Base-by-base conservation (phyloP, 53 echinoderm and acorn worm genomes). In the Luidia sarsii region DNA sequence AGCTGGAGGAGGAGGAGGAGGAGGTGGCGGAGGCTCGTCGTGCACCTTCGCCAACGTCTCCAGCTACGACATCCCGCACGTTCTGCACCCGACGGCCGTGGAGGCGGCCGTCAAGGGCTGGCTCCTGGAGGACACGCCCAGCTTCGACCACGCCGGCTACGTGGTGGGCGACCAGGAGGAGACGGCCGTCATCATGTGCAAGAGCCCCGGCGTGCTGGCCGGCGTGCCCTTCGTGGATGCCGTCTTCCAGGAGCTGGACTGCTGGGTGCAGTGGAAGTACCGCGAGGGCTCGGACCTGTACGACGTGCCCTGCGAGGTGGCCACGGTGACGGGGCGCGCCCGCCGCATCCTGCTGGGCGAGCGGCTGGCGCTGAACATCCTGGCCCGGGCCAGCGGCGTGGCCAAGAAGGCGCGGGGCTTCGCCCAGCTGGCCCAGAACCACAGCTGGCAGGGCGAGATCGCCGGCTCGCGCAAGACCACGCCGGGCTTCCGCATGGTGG, bases 381-480 rank as follows among this genome's bases (percentile, higher is more conserved):
- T 96, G 16, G 79, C 93, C 10, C 82, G 97, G 25, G 89, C 92
- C 13, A 96, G 97, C 54, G 97, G 97, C 11, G 79, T 96, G 18
- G 97, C 97, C 20, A 86, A 88, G 16, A 57, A 79, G 19, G 89
- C 97, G 6, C 88, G 83, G 75, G 60, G 71, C 33, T 75, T 93
- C 22, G 41, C 83, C 19, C 81, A 88, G 30, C 57, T 93, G 11
- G 93, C 91, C n/a, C 65, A 80, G 16, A 65, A 79, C 22, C 63
- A 71, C 39, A 50, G 52, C 3, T 96, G 97, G 97, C 86, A 88
- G 30, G 97, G 97, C 6, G 82, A 85, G 59, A 84, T 96, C 16
- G 97, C 93, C 3, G 97, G 97, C 31, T 89, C 97, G 2, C 83
- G 97, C 7, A 96, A 96, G 83, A 96, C 97, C 0, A 96, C 97